phyloP scores from a whole-genome alignment of 2,888 invertebrate genomes.

The Zonitis immaculata region DNA sequence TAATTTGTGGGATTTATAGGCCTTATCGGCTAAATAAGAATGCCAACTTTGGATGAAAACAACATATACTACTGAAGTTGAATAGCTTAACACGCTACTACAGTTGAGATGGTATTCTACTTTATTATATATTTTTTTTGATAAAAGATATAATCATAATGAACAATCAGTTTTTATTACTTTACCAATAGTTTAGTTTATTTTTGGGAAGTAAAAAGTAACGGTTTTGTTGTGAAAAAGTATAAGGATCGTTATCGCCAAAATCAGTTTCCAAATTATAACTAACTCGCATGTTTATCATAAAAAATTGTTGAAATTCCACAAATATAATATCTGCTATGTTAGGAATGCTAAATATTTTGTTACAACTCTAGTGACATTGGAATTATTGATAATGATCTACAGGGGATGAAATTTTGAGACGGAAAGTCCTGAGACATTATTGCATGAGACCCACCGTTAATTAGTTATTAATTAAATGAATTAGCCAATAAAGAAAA shows the following conservation, averaged over 20 bases:
- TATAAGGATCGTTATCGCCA: not conserved
- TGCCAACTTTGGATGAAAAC: not conserved
- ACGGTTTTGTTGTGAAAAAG: not conserved
- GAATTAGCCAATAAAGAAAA: too few relatives aligned
- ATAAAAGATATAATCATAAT: constrained; percentile 8
- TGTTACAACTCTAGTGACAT: too few relatives aligned
- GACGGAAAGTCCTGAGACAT: too few relatives aligned
- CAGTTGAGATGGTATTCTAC: not conserved
- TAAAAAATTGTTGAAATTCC: too few relatives aligned
- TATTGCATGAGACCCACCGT: too few relatives aligned
- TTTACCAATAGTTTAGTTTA: constrained; percentile 16
- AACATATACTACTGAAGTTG: not conserved
- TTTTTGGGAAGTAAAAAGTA: constrained; percentile 8
- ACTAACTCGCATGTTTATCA: too few relatives aligned
- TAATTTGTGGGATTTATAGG: not conserved
- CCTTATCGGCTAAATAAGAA: not conserved
- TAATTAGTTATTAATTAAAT: too few relatives aligned
- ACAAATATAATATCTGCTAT: too few relatives aligned
- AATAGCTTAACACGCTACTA: not conserved
- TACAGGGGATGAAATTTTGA: too few relatives aligned
- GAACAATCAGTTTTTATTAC: constrained; percentile 17
- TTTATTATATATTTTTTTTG: not conserved
- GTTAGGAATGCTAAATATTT: too few relatives aligned
- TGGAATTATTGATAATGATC: too few relatives aligned
- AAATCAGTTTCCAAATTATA: not conserved